These are phyloP conservation scores for Elmis aenea DNA, from an alignment of 2,888 invertebrate species.

Conservation along the genomic window DNA sequence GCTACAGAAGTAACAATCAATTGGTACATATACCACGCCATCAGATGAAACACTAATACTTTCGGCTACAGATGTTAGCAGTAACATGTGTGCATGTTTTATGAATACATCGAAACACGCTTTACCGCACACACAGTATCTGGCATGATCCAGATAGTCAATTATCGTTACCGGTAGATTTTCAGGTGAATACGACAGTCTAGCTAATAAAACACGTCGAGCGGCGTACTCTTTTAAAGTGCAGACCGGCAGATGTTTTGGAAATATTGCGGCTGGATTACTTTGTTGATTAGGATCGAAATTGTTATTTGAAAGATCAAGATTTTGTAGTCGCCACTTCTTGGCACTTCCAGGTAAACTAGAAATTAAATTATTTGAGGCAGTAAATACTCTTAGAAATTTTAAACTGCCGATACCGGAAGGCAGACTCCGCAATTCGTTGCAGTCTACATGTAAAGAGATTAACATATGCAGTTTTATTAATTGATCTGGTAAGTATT, in stretches of 20 bases:
- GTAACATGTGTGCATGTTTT: conserved; percentile 41
- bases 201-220: conserved; percentile 50
- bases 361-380: conserved; percentile 52
- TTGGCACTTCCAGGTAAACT: conserved; percentile 58
- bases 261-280: conserved; percentile 20
- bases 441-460: conserved; percentile 60
- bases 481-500: conserved; percentile 56
- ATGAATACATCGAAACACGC: conserved; percentile 39
- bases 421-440: conserved; percentile 57
- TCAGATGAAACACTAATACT: conserved; percentile 43
- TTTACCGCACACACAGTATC: conserved; percentile 59
- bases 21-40: conserved; percentile 45
- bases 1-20: conserved; percentile 62
- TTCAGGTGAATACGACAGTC: conserved; percentile 53
- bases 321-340: conserved; percentile 50
- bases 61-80: conserved; percentile 45
- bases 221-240: conserved; percentile 54
- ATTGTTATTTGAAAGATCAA: conserved; percentile 57
- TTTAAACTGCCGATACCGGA: conserved; percentile 59
- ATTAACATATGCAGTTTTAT: conserved; percentile 58
- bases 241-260: conserved; percentile 44
- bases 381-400: conserved; percentile 51
- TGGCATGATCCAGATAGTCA: conserved; percentile 55
- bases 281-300: conserved; percentile 40
- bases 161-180: conserved; percentile 57